Evolutionary conservation across 2,797 vertebrate species (phyloP).

Genomic region (Anniella stebbinsi): DNA sequence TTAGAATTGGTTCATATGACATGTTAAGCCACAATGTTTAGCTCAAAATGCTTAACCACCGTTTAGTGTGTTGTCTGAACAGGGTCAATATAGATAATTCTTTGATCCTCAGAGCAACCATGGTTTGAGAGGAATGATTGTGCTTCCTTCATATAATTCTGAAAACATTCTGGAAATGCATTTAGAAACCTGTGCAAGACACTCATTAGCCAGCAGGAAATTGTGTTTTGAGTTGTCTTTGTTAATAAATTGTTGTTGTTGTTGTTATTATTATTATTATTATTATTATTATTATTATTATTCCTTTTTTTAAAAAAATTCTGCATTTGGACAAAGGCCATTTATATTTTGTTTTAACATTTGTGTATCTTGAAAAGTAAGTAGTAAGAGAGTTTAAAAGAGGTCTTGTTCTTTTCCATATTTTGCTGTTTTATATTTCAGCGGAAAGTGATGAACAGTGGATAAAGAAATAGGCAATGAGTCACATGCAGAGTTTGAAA

Average conservation of each 20-base stretch:
- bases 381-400: neutral
- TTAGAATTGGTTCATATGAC: too few species aligned
- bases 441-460: neutral
- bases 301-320: too few species aligned
- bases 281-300: too few species aligned
- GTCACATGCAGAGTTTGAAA: slow-evolving; percentile 50
- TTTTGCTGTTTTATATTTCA: neutral
- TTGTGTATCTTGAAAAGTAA: too few species aligned
- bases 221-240: neutral
- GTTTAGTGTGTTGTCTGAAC: too few species aligned
- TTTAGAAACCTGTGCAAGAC: neutral
- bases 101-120: neutral
- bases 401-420: neutral
- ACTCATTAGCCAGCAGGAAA: neutral
- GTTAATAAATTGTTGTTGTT: neutral
- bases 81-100: neutral
- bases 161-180: neutral
- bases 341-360: too few species aligned
- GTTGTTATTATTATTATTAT: too few species aligned
- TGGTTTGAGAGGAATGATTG: neutral
- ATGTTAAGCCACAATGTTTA: too few species aligned
- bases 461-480: slow-evolving; percentile 39
- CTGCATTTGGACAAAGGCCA: too few species aligned
- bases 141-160: neutral
- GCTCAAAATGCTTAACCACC: too few species aligned